Evolutionary conservation across 2,113 vertebrate species (phyloP).

Genomic region (Orthonyx spaldingii): DNA sequence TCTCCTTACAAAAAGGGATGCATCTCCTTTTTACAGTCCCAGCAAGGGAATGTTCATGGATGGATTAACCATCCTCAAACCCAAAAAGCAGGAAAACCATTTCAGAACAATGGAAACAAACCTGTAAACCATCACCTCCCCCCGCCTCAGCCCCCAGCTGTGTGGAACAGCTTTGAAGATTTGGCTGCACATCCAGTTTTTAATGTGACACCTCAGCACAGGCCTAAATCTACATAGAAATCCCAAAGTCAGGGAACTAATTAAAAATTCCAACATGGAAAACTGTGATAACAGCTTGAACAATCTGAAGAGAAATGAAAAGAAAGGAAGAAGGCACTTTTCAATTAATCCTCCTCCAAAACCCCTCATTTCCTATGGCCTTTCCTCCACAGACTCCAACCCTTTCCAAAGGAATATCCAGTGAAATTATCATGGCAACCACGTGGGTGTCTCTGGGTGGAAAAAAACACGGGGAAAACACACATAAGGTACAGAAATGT

Average conservation of each 20-base stretch:
- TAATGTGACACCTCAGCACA: not conserved
- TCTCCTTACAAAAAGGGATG: not conserved
- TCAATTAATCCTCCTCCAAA: conserved; percentile 10
- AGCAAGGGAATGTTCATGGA: not conserved
- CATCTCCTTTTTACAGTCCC: not conserved
- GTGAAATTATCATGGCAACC: not conserved
- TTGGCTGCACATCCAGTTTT: conserved; percentile 2
- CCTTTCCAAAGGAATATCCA: not conserved
- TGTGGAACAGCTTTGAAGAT: not conserved
- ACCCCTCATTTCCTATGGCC: not conserved
- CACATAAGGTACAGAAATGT: not conserved
- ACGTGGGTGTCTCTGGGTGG: not conserved
- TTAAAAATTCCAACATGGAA: conserved; percentile 51
- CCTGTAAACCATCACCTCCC: not conserved
- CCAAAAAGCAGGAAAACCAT: not conserved
- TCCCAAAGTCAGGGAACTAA: conserved; percentile 36
- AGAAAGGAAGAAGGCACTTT: conserved; percentile 19
- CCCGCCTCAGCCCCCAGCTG: not conserved
- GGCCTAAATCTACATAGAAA: not conserved
- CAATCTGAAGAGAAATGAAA: conserved; percentile 20
- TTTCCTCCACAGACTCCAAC: not conserved
- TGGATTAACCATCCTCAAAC: not conserved
- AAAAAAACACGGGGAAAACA: not conserved
- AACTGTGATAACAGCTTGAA: conserved; percentile 28
- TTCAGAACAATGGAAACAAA: not conserved